Evolutionary conservation across 1,140 invertebrate genomes (phyloP).

Genomic region (Drosophila malerkotliana): DNA sequence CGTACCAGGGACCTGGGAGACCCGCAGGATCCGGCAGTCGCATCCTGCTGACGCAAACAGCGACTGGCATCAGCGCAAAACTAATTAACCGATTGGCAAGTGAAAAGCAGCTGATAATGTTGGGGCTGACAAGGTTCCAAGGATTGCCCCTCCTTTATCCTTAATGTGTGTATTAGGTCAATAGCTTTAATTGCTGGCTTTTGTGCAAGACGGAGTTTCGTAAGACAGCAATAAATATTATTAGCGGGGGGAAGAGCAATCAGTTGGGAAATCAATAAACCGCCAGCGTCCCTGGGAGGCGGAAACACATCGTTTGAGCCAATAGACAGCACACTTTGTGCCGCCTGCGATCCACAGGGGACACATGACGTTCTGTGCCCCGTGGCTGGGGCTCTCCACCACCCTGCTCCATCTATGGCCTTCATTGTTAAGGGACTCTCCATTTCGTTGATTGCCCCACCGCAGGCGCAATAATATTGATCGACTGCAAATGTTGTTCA

Average conservation of each 20-base stretch:
- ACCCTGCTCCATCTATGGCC: constrained; percentile 4
- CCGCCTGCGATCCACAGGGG: constrained; percentile 13
- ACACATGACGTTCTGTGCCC: constrained; percentile 22
- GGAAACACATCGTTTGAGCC: constrained; percentile 3
- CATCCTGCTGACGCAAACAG: constrained; percentile 45
- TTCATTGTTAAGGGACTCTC: constrained; percentile 37
- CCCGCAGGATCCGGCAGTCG: constrained; percentile 28
- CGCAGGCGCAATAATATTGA: constrained; percentile 59
- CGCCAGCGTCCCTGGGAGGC: constrained; percentile 9
- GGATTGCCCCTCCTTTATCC: neutral
- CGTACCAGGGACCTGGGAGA: constrained; percentile 13
- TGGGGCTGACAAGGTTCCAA: neutral
- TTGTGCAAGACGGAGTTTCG: neutral
- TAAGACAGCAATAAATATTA: constrained; percentile 30
- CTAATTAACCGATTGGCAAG: constrained; percentile 60
- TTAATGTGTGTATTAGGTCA: neutral
- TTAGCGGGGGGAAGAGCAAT: constrained; percentile 22
- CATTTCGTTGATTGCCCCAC: constrained; percentile 54
- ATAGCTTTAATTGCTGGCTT: constrained; percentile 13
- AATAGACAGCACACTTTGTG: constrained; percentile 17
- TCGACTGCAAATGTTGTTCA: constrained; percentile 41
- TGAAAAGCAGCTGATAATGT: constrained; percentile 36
- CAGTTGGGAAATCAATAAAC: constrained; percentile 45
- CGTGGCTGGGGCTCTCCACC: no score
- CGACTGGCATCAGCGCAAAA: constrained; percentile 38